Conservation (phyloP, 2,797 vertebrate species). For the Tinamus major region DNA sequence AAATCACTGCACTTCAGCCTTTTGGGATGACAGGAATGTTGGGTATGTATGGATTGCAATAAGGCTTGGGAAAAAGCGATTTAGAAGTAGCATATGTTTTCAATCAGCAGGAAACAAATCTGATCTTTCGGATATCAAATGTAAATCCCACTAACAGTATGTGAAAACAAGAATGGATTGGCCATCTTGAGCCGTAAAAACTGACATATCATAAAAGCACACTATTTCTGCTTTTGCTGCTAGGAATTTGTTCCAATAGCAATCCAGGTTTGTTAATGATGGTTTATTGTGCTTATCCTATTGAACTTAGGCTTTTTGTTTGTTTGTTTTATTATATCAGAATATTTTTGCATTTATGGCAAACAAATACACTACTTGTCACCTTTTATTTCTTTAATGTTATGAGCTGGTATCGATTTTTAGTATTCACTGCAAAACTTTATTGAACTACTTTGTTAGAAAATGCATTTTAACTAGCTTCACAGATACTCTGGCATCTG, state of each 20-base stretch:
- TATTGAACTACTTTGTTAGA: not conserved
- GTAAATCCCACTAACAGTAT: not conserved
- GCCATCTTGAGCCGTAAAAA: not conserved
- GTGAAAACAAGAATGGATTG: not conserved
- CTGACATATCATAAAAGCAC: not conserved
- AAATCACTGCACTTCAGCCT: not conserved
- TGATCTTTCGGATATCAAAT: constrained; percentile 18
- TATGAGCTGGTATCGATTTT: not conserved
- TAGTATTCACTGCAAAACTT: not conserved
- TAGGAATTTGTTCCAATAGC: not conserved
- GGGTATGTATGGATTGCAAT: not conserved
- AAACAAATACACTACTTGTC: not conserved
- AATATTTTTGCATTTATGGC: not conserved
- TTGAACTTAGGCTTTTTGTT: not conserved
- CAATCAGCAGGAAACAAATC: constrained; percentile 19
- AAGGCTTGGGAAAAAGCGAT: not conserved
- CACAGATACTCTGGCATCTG: not conserved
- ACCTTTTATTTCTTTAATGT: not conserved
- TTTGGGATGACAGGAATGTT: not conserved
- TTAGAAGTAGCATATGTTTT: constrained; percentile 11
- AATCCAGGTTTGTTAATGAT: not conserved
- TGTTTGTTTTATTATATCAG: not conserved
- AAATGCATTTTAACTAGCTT: not conserved
- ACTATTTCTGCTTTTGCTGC: not conserved
- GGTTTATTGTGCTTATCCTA: not conserved